Percentiles rank a stretch among this genome's conserved stretches.
phyloP scores from a whole-genome alignment of 2,888 invertebrate species.

The Helobdella robusta region DNA sequence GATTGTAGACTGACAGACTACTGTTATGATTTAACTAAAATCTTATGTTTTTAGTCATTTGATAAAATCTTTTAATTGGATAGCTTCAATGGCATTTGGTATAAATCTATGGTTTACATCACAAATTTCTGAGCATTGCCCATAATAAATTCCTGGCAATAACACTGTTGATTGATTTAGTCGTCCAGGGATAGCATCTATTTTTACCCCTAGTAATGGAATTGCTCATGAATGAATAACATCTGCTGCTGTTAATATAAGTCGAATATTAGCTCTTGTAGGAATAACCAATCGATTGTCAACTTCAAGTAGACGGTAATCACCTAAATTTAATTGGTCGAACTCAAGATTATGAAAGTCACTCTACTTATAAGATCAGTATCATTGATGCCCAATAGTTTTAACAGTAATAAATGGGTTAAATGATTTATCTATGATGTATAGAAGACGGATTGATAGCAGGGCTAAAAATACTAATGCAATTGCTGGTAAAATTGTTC shows the following conservation, averaged over 20 bases:
- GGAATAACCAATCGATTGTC: slow-evolving; percentile 45
- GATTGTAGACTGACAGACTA: slow-evolving; percentile 63
- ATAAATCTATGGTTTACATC: slow-evolving; percentile 71
- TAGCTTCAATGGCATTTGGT: slow-evolving; percentile 55
- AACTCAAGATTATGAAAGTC: slow-evolving; percentile 43
- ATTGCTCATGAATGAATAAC: slow-evolving; percentile 51
- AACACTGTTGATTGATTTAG: slow-evolving; percentile 54
- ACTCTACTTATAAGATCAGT: slow-evolving; percentile 46
- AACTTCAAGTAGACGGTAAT: slow-evolving; percentile 44
- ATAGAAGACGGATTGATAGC: slow-evolving; percentile 35
- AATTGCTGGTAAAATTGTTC: slow-evolving; percentile 40
- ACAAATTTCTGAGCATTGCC: slow-evolving; percentile 74
- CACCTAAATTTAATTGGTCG: slow-evolving; percentile 40
- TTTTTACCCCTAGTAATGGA: slow-evolving; percentile 47
- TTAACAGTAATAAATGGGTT: slow-evolving; percentile 40
- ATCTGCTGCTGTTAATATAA: slow-evolving; percentile 46
- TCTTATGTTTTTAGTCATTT: slow-evolving; percentile 32
- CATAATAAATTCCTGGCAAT: slow-evolving; percentile 61
- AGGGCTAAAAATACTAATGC: slow-evolving; percentile 35
- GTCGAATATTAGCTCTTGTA: slow-evolving; percentile 40
- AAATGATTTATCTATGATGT: slow-evolving; percentile 41
- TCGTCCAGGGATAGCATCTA: slow-evolving; percentile 50
- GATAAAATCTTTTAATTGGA: slow-evolving; percentile 46
- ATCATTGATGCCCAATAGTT: slow-evolving; percentile 47
- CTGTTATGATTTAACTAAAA: slow-evolving; percentile 50